phyloP scores from a whole-genome alignment of 2,797 vertebrate species.

The Sebastes trivittatus region DNA sequence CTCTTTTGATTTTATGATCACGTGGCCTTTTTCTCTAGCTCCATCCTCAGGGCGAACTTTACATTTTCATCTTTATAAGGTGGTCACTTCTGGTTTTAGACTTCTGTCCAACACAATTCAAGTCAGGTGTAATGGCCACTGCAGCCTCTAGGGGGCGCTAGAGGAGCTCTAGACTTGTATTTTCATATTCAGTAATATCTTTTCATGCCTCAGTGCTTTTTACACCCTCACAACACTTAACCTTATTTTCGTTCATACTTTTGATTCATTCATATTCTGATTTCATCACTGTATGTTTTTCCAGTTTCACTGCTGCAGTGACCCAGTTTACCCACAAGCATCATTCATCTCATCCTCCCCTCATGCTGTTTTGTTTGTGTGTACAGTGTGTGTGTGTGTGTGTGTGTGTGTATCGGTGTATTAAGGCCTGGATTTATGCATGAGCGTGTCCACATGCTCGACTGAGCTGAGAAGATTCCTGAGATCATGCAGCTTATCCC shows the following conservation, averaged over 20 bases:
- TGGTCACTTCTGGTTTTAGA: neutral
- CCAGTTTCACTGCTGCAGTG: neutral
- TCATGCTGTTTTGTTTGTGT: neutral
- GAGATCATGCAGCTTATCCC: conserved; percentile 37
- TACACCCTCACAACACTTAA: neutral
- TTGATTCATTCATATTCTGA: neutral
- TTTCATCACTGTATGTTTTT: neutral
- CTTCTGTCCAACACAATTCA: neutral
- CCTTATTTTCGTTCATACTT: neutral
- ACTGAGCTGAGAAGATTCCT: conserved; percentile 36
- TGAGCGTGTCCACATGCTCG: conserved; percentile 1
- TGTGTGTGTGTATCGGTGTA: neutral
- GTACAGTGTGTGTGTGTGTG: neutral
- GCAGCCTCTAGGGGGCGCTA: neutral
- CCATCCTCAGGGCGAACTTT: neutral
- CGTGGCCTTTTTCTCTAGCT: neutral
- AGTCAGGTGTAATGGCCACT: neutral
- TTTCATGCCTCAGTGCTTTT: neutral
- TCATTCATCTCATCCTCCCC: neutral
- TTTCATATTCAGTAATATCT: neutral
- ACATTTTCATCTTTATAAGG: neutral
- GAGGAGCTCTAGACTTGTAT: neutral
- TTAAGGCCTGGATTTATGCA: conserved; percentile 32
- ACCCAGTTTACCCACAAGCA: conserved; percentile 19
- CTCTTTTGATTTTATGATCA: neutral